A percentile compares a stretch with the other conserved stretches of the same genome.
phyloP scores from a whole-genome alignment of 2,797 vertebrate species.

The Oophaga sylvatica region DNA sequence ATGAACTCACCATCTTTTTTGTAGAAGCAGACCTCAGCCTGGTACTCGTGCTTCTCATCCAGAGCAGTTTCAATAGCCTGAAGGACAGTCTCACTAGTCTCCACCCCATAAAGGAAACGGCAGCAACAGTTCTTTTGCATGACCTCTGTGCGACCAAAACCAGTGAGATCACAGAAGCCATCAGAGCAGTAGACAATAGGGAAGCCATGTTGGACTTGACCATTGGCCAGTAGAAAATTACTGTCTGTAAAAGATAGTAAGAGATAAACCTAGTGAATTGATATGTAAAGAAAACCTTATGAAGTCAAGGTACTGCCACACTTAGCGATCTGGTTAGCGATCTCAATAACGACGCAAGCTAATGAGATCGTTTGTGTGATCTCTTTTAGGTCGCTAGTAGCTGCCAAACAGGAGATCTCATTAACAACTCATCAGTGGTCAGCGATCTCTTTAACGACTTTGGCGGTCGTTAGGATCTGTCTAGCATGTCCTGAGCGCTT shows the following conservation, averaged over 20 bases:
- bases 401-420: no score
- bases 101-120: slow-evolving; percentile 86
- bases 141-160: slow-evolving; percentile 88
- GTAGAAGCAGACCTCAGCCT: slow-evolving; percentile 89
- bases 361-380: no score
- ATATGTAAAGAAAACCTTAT: not conserved
- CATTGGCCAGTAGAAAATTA: slow-evolving; percentile 94
- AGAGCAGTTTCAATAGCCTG: slow-evolving; percentile 86
- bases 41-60: slow-evolving; percentile 88
- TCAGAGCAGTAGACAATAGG: slow-evolving; percentile 96
- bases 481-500: no score
- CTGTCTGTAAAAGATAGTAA: slow-evolving; percentile 78
- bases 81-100: slow-evolving; percentile 83
- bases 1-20: slow-evolving; percentile 85
- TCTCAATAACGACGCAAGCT: no score
- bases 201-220: slow-evolving; percentile 85
- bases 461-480: no score
- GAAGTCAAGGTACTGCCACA: no score
- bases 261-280: not conserved
- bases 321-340: no score
- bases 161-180: slow-evolving; percentile 92
- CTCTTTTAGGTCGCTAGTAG: no score
- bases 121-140: slow-evolving; percentile 96
- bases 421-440: no score
- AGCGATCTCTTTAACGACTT: no score